Base-by-base conservation (phyloP, 2,888 invertebrate genomes). In the Slavum lentiscoides region DNA sequence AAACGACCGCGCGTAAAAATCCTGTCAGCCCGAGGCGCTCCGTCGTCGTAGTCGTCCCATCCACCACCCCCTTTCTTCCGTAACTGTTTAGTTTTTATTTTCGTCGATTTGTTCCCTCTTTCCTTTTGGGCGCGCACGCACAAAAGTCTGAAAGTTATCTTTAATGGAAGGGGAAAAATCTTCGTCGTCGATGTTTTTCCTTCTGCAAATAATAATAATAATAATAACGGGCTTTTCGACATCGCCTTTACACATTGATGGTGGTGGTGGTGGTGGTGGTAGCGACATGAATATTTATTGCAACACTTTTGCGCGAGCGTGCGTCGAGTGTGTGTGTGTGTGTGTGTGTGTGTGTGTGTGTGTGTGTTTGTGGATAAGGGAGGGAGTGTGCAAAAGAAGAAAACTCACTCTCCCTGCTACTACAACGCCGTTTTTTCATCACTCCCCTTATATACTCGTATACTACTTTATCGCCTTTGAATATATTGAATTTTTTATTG, bases 281-380 rank as follows among this genome's bases (percentile, higher is more conserved):
- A 70, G 70, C 55, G 80, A 80, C 80, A 80, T 80, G 80, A 80
- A 80, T 80, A 80, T 80, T 80, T 80, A 80, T 80, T 72, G 64
- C 53, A 80, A 76, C 75, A 76, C 75, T 68, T 74, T 66, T 67
- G 61, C 23, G 17, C n/a, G 53, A 23, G 39, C 17, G 39, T 6
- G 21, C 6, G 55, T 43, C 43, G 30, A 4, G 30, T 30, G 30
- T 30, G 30, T 30, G 30, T 30, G 1, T 30, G 30, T 30, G 30
- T 30, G 30, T n/a, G n/a, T n/a, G n/a, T n/a, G 39, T 9, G 39
- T 6, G 21, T 2, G 55, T 43, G 30, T 30, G 30, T 30, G 30
- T 30, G 30, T 30, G 1, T 30, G 30, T 30, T 1, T 30, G 30
- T 43, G 11, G 7, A 11, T 9, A 11, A 6, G 11, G 43, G 49